Evolutionary conservation across 2,113 vertebrate species (phyloP).

Genomic region (Odobenus rosmarus): DNA sequence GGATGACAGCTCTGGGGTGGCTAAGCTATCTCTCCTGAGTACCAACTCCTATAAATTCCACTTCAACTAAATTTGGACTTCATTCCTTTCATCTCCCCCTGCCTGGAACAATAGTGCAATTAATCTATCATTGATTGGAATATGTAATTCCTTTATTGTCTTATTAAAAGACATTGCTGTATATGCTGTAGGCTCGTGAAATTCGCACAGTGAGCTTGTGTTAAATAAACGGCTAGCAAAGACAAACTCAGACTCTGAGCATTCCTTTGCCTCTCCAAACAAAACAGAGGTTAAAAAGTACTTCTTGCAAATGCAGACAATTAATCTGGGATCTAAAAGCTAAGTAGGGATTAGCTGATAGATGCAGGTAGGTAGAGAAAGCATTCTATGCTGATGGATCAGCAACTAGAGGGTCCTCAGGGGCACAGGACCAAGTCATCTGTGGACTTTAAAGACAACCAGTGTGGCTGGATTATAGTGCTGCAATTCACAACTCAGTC

Average conservation of each 20-base stretch:
- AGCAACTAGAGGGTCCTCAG: not conserved
- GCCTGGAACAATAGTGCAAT: not conserved
- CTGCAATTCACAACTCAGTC: not conserved
- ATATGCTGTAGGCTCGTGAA: too few relatives aligned
- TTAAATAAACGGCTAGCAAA: too few relatives aligned
- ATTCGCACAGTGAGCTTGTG: too few relatives aligned
- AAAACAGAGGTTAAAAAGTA: too few relatives aligned
- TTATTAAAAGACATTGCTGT: not conserved
- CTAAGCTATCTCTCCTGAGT: not conserved
- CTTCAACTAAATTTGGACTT: not conserved
- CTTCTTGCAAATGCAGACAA: too few relatives aligned
- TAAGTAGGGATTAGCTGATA: not conserved
- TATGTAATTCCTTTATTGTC: not conserved
- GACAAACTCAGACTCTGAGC: too few relatives aligned
- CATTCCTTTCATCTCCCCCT: not conserved
- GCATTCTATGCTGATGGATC: not conserved
- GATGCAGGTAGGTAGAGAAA: not conserved
- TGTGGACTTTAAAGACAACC: not conserved
- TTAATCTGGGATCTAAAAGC: not conserved
- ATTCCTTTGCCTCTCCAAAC: too few relatives aligned
- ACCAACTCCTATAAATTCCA: not conserved
- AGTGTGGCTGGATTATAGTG: not conserved
- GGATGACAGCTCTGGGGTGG: not conserved
- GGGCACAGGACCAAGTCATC: not conserved
- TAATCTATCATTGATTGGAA: not conserved